These are phyloP conservation scores for Artibeus lituratus DNA, from an alignment of 2,797 vertebrate genomes.

Conservation along the genomic window DNA sequence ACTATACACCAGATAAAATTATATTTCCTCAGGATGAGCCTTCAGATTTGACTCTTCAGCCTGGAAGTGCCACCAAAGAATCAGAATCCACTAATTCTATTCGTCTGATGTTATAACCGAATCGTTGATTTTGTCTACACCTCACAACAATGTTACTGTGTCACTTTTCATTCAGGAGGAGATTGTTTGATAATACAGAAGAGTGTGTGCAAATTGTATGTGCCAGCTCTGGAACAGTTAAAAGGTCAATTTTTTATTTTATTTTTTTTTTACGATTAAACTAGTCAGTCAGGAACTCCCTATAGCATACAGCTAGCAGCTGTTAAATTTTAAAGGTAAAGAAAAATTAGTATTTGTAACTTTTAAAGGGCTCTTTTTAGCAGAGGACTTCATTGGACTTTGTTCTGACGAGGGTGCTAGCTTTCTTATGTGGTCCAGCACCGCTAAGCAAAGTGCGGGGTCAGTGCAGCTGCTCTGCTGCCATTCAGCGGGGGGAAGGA, in stretches of 20 bases:
- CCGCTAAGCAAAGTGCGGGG: constrained; percentile 79
- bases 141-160: constrained; percentile 65
- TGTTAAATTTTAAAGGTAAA: constrained; percentile 68
- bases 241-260: constrained; percentile 9
- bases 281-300: constrained; percentile 47
- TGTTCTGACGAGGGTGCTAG: constrained; percentile 65
- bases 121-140: constrained; percentile 67
- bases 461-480: constrained; percentile 73
- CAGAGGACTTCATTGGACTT: constrained; percentile 76
- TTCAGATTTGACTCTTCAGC: constrained; percentile 85
- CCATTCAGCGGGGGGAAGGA: constrained; percentile 49
- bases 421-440: constrained; percentile 76
- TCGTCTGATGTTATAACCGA: constrained; percentile 90
- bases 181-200: constrained; percentile 60
- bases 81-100: constrained; percentile 87
- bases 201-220: constrained; percentile 57
- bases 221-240: constrained; percentile 35
- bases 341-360: constrained; percentile 76
- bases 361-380: constrained; percentile 79
- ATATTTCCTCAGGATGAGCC: constrained; percentile 92
- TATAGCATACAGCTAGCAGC: constrained; percentile 50
- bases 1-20: constrained; percentile 98
- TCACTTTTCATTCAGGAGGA: constrained; percentile 60
- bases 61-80: constrained; percentile 91
- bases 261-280: constrained; percentile 25